Conservation (phyloP, 1,140 invertebrate species). For the Microplitis mediator region DNA sequence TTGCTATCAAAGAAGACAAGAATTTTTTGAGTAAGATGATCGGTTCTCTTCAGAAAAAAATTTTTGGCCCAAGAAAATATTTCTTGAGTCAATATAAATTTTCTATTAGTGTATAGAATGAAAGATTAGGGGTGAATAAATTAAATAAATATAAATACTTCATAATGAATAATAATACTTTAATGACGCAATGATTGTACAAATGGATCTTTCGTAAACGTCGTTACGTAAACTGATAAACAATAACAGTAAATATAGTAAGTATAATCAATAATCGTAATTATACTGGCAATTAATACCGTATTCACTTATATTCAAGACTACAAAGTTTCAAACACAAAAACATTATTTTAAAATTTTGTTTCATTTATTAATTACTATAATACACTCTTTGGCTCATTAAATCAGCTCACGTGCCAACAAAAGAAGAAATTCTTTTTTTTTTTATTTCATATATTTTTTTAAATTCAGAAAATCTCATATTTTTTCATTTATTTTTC, state of each 20-base stretch:
- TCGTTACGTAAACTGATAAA: slow-evolving; percentile 57
- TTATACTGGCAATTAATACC: slow-evolving; percentile 35
- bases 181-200: slow-evolving; percentile 65
- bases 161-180: slow-evolving; percentile 63
- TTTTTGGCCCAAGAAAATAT: neutral
- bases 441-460: slow-evolving; percentile 12
- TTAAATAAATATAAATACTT: slow-evolving; percentile 26
- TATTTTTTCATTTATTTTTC: slow-evolving; percentile 9
- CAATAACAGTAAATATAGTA: slow-evolving; percentile 60
- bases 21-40: no score
- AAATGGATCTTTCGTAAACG: slow-evolving; percentile 61
- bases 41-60: no score
- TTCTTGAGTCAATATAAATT: neutral
- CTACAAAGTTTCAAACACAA: slow-evolving; percentile 30
- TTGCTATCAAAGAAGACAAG: no score
- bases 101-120: neutral
- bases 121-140: neutral
- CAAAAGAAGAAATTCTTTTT: slow-evolving; percentile 23
- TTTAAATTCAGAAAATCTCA: slow-evolving; percentile 20
- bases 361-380: slow-evolving; percentile 24
- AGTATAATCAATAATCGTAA: slow-evolving; percentile 49
- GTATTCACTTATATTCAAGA: slow-evolving; percentile 25
- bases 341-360: slow-evolving; percentile 20
- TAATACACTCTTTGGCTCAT: slow-evolving; percentile 32
- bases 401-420: slow-evolving; percentile 22